Conservation (phyloP, 2,888 invertebrate genomes). For the Pterostichus madidus region DNA sequence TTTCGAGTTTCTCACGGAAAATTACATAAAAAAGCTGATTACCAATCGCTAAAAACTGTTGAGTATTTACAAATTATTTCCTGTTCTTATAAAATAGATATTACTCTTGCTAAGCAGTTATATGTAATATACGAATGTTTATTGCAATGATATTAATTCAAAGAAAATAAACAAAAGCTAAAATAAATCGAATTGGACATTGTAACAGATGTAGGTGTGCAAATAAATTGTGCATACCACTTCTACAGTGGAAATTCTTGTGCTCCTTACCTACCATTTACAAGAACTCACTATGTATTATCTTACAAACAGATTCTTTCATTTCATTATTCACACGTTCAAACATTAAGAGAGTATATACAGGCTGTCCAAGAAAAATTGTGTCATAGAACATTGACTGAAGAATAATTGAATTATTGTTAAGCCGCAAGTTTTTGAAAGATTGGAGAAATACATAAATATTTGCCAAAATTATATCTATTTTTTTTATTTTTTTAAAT, state of each 20-base stretch:
- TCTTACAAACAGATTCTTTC: conserved; percentile 14
- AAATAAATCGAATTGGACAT: conserved; percentile 19
- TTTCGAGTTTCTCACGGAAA: conserved; percentile 36
- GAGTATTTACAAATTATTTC: conserved; percentile 40
- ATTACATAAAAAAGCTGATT: conserved; percentile 40
- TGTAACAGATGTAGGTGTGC: conserved; percentile 45
- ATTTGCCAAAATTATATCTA: too few species aligned
- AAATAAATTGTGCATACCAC: conserved; percentile 47
- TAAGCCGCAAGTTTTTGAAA: too few species aligned
- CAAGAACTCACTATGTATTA: conserved; percentile 3
- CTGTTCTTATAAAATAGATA: conserved; percentile 18
- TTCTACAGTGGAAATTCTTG: conserved; percentile 15
- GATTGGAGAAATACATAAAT: too few species aligned
- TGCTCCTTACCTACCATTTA: conserved; percentile 14
- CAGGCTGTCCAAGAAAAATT: too few species aligned
- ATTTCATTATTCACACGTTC: neutral
- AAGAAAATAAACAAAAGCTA: conserved; percentile 48
- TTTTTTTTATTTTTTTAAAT: too few species aligned
- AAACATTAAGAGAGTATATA: too few species aligned
- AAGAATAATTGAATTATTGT: too few species aligned
- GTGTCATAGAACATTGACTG: too few species aligned
- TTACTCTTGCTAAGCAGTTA: conserved; percentile 4
- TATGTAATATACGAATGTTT: conserved; percentile 24
- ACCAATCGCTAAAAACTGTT: conserved; percentile 31
- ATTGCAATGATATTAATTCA: conserved; percentile 30